Conservation (phyloP, 1,140 invertebrate species). For the Drepana arcuata region DNA sequence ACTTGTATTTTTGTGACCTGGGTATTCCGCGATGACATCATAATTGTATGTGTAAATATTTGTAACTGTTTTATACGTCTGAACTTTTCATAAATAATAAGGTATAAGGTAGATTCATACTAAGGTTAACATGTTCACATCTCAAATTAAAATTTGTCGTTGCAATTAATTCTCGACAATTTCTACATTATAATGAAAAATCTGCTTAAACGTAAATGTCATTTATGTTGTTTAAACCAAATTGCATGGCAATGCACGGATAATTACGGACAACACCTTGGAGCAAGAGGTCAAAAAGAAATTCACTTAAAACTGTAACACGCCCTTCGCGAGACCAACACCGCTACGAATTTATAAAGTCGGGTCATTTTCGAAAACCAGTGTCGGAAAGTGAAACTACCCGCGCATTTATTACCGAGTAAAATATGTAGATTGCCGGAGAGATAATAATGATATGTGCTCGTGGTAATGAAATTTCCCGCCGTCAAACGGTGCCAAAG, state of each 20-base stretch:
- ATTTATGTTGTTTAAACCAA: slow-evolving; percentile 60
- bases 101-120: too few relatives aligned
- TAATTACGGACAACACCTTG: slow-evolving; percentile 64
- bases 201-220: slow-evolving; percentile 65
- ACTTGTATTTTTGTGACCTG: too few relatives aligned
- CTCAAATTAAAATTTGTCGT: too few relatives aligned
- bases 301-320: slow-evolving; percentile 69
- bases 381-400: slow-evolving; percentile 68
- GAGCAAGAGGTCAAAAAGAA: slow-evolving; percentile 69
- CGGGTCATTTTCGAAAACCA: slow-evolving; percentile 69
- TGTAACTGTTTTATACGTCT: too few relatives aligned
- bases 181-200: slow-evolving; percentile 15
- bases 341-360: slow-evolving; percentile 51
- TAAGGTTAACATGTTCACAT: too few relatives aligned
- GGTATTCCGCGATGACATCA: too few relatives aligned
- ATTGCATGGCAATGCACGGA: slow-evolving; percentile 50
- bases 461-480: slow-evolving; percentile 70
- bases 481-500: slow-evolving; percentile 70
- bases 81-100: too few relatives aligned
- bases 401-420: slow-evolving; percentile 62
- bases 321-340: slow-evolving; percentile 51
- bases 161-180: slow-evolving; percentile 9
- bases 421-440: slow-evolving; percentile 70
- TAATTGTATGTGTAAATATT: too few relatives aligned
- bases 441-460: slow-evolving; percentile 71